Evolutionary conservation across 1,140 invertebrate species (phyloP), one percentile per base, ranked within the genome.

Genomic region (Drosophila subobscura): DNA sequence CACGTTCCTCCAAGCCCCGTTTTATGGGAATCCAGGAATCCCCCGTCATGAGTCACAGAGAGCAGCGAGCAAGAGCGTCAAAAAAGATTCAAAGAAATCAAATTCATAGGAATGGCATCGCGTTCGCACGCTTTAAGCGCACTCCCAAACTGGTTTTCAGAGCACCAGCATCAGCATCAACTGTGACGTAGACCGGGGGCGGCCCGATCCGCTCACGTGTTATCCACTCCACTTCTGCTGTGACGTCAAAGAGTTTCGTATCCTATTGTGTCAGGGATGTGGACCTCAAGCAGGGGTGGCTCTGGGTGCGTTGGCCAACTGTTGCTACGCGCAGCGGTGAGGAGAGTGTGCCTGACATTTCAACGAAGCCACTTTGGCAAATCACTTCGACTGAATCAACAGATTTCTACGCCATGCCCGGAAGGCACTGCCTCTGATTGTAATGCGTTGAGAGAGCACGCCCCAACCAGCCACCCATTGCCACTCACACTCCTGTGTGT

Each of bases 311-410:
- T 47, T 56, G 64, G 51, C 70, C 80, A 89, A 89, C 86, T 89
- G 86, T 89, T 85, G 80, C 78, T 79, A 66, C 20, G 58, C 42
- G 20, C 37, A 40, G 37, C 22, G 20, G 10, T 29, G 37, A 27
- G 25, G 10, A 37, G 78, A 64, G 67, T 85, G 81, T 61, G 77
- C 72, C 74, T 89, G 86, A 84, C 86, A 84, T 89, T 85, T 88
- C 56, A 86, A 89, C 86, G 81, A 90, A 85, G 86, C 86, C 80
- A 89, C 86, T 89, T 89, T 90, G 76, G 80, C 60, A 89, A 89
- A 89, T 89, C 77, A 89, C 80, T 89, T 89, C 16, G 85, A 76
- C 74, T 89, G 86, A 89, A 78, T 89, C 86, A 89, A 89, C 86
- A 89, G 78, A 89, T 89, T 89, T 84, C 70, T 74, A 70, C 55